A percentile compares a stretch with the other conserved stretches of the same genome.
These are phyloP conservation scores for Alectoris magna DNA, from an alignment of 2,797 vertebrate genomes.

Conservation along the genomic window DNA sequence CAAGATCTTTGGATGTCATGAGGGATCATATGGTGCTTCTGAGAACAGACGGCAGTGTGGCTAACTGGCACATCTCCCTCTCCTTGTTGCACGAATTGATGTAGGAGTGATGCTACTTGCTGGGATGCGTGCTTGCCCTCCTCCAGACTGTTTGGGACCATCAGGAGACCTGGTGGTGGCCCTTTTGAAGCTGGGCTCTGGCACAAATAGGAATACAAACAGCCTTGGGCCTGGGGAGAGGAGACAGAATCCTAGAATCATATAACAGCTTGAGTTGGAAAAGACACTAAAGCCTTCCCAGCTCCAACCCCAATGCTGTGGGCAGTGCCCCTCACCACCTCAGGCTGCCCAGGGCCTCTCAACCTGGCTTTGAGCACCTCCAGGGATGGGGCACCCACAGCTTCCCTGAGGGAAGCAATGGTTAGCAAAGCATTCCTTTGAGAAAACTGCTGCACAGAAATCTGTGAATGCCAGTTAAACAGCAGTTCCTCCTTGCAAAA, in stretches of 20 bases:
- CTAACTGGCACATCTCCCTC: fast-evolving
- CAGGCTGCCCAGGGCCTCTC: no score
- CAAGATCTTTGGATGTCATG: not conserved
- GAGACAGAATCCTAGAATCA: not conserved
- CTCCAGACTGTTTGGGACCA: not conserved
- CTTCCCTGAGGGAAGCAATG: not conserved
- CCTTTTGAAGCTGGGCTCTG: not conserved
- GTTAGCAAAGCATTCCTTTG: not conserved
- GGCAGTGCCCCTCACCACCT: no score
- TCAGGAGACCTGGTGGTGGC: not conserved
- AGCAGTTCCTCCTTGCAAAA: not conserved
- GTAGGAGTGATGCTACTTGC: fast-evolving
- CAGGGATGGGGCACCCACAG: no score
- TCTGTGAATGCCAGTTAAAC: not conserved
- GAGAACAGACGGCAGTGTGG: no score
- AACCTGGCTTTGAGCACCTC: no score
- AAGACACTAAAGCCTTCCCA: no score
- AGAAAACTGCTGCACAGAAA: not conserved
- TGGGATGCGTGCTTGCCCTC: not conserved
- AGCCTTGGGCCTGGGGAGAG: not conserved
- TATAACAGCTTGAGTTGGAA: no score
- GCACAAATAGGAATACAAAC: not conserved
- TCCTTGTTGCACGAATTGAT: not conserved
- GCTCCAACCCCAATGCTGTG: no score
- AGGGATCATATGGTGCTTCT: not conserved